phyloP scores from a whole-genome alignment of 2,797 vertebrate genomes.

The Potorous gilbertii region DNA sequence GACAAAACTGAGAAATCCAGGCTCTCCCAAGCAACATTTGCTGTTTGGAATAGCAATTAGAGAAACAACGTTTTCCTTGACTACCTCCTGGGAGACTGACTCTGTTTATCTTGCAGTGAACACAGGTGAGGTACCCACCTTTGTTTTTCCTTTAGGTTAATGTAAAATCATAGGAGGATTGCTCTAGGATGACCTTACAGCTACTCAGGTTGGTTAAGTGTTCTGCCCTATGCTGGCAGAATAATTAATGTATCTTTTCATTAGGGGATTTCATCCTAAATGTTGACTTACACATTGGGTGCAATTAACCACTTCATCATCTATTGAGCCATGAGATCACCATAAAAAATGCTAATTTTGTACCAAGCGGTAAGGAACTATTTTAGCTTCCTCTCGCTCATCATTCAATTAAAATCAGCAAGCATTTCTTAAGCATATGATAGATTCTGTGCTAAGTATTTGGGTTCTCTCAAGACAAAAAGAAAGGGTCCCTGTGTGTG shows the following conservation, averaged over 20 bases:
- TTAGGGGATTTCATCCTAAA: slow-evolving; percentile 48
- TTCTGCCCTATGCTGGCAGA: neutral
- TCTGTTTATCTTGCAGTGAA: slow-evolving; percentile 38
- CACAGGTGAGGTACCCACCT: slow-evolving; percentile 33
- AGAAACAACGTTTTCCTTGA: slow-evolving; percentile 42
- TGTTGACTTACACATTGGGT: slow-evolving; percentile 1
- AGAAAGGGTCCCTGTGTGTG: neutral
- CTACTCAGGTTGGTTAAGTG: slow-evolving; percentile 14
- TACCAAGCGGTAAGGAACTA: neutral
- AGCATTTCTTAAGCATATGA: neutral
- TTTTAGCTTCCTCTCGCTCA: neutral
- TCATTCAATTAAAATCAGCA: neutral
- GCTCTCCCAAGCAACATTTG: slow-evolving; percentile 46
- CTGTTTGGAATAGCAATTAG: slow-evolving; percentile 50
- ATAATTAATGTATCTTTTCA: slow-evolving; percentile 53
- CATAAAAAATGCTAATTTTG: neutral
- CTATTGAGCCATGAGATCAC: neutral
- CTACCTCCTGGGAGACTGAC: neutral
- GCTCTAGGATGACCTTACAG: slow-evolving; percentile 21
- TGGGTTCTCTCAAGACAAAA: neutral
- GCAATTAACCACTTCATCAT: slow-evolving; percentile 36
- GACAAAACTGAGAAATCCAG: slow-evolving; percentile 21
- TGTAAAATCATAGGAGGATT: slow-evolving; percentile 24
- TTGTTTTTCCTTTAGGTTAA: slow-evolving; percentile 49
- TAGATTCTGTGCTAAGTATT: neutral